phyloP scores from a whole-genome alignment of 2,797 vertebrate species.

The Aeoliscus strigatus region DNA sequence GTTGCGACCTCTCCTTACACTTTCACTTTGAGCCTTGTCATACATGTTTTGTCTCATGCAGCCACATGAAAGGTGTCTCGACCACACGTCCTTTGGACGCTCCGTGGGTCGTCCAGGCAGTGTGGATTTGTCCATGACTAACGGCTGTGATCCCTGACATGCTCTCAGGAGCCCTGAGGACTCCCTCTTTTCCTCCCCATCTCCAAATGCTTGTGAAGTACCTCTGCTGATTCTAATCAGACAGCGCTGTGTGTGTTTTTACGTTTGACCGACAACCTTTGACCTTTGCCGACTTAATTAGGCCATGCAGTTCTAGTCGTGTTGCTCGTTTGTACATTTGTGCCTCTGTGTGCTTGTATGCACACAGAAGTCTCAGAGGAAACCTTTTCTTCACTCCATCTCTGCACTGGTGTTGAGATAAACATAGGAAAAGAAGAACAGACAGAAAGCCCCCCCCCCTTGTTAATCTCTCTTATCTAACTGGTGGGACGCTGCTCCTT shows the following conservation, averaged over 20 bases:
- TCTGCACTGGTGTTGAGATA: constrained; percentile 31
- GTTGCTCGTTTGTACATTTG: constrained; percentile 22
- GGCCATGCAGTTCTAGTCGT: constrained; percentile 10
- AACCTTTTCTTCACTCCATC: too few relatives aligned
- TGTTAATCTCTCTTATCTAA: constrained; percentile 34
- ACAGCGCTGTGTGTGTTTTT: constrained; percentile 16
- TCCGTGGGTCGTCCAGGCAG: constrained; percentile 30
- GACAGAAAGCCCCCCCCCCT: constrained; percentile 9
- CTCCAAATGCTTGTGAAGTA: constrained; percentile 26
- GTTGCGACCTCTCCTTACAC: background rate
- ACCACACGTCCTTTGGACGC: constrained; percentile 16
- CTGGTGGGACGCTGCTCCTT: constrained; percentile 33
- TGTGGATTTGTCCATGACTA: constrained; percentile 49
- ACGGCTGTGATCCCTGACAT: constrained; percentile 44
- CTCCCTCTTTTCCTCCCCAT: constrained; percentile 23
- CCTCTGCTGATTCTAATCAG: constrained; percentile 35
- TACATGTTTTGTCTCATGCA: constrained; percentile 4
- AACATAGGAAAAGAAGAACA: constrained; percentile 14
- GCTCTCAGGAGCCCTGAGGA: constrained; percentile 35
- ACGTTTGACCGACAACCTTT: constrained; percentile 9
- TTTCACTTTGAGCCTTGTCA: constrained; percentile 3
- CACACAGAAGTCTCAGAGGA: too few relatives aligned
- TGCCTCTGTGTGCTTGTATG: constrained; percentile 4
- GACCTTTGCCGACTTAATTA: constrained; percentile 17
- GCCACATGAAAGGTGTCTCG: constrained; percentile 6